Evolutionary conservation across 2,113 vertebrate genomes (phyloP).

Genomic region (Orycteropus afer): DNA sequence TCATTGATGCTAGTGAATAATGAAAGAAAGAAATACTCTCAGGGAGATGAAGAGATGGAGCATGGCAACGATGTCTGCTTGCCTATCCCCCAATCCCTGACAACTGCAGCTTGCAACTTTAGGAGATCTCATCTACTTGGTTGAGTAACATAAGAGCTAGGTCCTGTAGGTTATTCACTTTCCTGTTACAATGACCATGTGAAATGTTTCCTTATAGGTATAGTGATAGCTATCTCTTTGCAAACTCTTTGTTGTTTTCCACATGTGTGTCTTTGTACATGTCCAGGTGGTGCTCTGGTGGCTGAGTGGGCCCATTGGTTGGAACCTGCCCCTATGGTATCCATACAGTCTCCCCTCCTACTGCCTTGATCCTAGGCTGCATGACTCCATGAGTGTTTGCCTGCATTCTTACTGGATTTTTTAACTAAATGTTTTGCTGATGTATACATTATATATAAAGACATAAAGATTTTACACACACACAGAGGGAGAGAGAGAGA

Average conservation of each 20-base stretch:
- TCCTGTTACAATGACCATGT: constrained; percentile 55
- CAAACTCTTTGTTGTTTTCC: constrained; percentile 36
- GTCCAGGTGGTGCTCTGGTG: constrained; percentile 68
- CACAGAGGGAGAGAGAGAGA: too few species aligned
- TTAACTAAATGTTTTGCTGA: constrained; percentile 67
- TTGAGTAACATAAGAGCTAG: constrained; percentile 52
- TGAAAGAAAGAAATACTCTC: constrained; percentile 47
- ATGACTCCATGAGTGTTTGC: constrained; percentile 62
- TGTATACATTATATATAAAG: constrained; percentile 75
- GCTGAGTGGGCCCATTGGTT: constrained; percentile 58
- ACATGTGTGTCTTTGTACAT: constrained; percentile 53
- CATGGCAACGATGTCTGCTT: constrained; percentile 35
- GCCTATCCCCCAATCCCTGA: constrained; percentile 41
- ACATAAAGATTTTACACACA: constrained; percentile 72
- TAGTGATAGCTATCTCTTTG: background rate
- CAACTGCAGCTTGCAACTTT: constrained; percentile 42
- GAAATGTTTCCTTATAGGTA: constrained; percentile 44
- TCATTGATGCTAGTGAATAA: constrained; percentile 50
- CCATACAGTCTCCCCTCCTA: constrained; percentile 54
- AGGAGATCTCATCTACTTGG: constrained; percentile 39
- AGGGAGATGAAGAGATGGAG: constrained; percentile 54
- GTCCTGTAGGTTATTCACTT: constrained; percentile 49
- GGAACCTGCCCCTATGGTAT: constrained; percentile 59
- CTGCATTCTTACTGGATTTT: constrained; percentile 71
- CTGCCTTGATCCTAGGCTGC: constrained; percentile 69